Percentiles rank a stretch among this genome's conserved stretches.
These are phyloP conservation scores for Odontamblyopus lacepedii DNA, from an alignment of 2,797 vertebrate genomes.

Conservation along the genomic window DNA sequence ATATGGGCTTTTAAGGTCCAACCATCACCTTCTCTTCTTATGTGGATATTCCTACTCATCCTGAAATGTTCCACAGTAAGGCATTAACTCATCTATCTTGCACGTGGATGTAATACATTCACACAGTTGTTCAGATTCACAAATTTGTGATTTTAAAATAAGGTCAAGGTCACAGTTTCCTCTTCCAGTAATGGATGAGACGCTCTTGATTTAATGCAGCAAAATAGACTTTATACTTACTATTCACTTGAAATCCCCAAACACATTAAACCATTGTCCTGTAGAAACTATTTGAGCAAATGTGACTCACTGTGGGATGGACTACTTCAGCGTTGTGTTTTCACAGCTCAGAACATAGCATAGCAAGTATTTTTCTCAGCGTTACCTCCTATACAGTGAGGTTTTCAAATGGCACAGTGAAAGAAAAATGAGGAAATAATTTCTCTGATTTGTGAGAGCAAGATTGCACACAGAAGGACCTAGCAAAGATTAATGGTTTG, in stretches of 20 bases:
- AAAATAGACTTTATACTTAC: conserved; percentile 42
- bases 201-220: conserved; percentile 50
- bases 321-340: conserved; percentile 47
- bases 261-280: conserved; percentile 21
- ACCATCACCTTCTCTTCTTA: too few species aligned
- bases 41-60: too few species aligned
- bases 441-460: conserved; percentile 52
- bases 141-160: conserved; percentile 14
- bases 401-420: conserved; percentile 53
- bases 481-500: conserved; percentile 63
- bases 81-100: not conserved
- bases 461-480: conserved; percentile 38
- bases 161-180: conserved; percentile 25
- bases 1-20: too few species aligned
- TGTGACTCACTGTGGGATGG: conserved; percentile 37
- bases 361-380: conserved; percentile 31
- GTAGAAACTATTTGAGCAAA: conserved; percentile 39
- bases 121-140: conserved; percentile 7
- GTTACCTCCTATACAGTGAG: conserved; percentile 26
- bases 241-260: conserved; percentile 35
- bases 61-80: too few species aligned
- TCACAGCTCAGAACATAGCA: conserved; percentile 15
- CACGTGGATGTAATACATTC: not conserved
- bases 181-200: conserved; percentile 53
- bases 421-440: conserved; percentile 43